phyloP scores from a whole-genome alignment of 2,888 invertebrate genomes.

The Tinea pellionella region DNA sequence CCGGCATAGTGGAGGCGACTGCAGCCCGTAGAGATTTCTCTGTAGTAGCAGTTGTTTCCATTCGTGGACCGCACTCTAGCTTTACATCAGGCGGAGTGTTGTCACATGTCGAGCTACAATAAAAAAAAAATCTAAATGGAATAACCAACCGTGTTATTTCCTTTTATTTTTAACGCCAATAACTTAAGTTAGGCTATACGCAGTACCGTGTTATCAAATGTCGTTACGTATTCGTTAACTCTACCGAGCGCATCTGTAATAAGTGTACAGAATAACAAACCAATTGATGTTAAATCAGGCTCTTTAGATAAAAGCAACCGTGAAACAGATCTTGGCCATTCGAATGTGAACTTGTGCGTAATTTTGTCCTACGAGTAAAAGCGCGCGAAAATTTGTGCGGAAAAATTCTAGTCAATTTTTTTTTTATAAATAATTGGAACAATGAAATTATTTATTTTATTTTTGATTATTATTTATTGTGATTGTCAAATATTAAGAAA shows the following conservation, averaged over 20 bases:
- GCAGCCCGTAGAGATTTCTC: no score
- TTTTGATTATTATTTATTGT: background rate
- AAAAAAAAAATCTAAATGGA: no score
- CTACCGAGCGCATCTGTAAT: background rate
- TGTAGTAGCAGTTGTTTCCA: no score
- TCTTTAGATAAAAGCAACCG: background rate
- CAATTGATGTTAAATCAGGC: background rate
- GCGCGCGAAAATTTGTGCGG: background rate
- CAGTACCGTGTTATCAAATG: background rate
- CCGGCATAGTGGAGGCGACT: no score
- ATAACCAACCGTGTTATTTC: no score
- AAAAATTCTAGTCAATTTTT: slow-evolving; percentile 1
- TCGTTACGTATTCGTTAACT: background rate
- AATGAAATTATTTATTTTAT: background rate
- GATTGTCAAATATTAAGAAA: slow-evolving; percentile 23
- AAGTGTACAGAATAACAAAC: background rate
- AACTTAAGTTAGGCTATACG: no score
- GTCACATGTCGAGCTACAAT: no score
- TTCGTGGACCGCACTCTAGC: no score
- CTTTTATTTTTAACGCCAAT: no score
- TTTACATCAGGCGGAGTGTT: no score
- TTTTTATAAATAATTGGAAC: background rate
- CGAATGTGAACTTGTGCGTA: background rate
- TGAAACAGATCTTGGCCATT: background rate
- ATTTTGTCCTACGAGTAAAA: background rate